Conservation (phyloP, 2,888 invertebrate genomes). For the Pandemis corylana region DNA sequence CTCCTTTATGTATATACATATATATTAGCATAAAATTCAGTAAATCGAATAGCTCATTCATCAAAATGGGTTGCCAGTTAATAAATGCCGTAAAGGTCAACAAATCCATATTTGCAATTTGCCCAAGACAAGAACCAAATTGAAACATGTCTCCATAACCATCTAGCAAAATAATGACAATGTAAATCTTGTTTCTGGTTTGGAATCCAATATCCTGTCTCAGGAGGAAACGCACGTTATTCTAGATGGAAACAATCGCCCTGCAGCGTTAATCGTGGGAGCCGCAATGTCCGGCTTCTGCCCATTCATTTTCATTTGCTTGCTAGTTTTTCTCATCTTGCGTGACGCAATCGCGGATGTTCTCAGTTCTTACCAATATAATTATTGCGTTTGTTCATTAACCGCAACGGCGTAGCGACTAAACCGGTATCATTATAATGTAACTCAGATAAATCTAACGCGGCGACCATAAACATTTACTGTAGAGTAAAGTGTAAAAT, state of each 20-base stretch:
- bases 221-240: constrained; percentile 27
- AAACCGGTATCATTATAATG: constrained; percentile 38
- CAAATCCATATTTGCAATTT: too few species aligned
- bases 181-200: constrained; percentile 1
- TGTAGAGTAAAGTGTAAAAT: not conserved
- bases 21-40: too few species aligned
- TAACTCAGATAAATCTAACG: not conserved
- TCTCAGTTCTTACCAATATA: constrained; percentile 53
- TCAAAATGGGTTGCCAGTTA: too few species aligned
- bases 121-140: not conserved
- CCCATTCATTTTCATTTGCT: constrained; percentile 77
- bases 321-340: constrained; percentile 71
- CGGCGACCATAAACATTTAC: not conserved
- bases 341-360: constrained; percentile 79
- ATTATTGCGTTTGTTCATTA: constrained; percentile 53
- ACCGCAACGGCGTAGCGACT: constrained; percentile 39
- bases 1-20: too few species aligned
- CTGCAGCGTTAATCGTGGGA: constrained; percentile 68
- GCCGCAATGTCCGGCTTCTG: constrained; percentile 75
- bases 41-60: too few species aligned
- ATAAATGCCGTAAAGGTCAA: too few species aligned
- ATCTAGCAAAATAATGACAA: not conserved
- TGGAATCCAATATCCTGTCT: constrained; percentile 32
- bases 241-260: constrained; percentile 30
- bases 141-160: not conserved